These are phyloP conservation scores for Brachylomia viminalis DNA, from an alignment of 2,888 invertebrate species.

Conservation along the genomic window DNA sequence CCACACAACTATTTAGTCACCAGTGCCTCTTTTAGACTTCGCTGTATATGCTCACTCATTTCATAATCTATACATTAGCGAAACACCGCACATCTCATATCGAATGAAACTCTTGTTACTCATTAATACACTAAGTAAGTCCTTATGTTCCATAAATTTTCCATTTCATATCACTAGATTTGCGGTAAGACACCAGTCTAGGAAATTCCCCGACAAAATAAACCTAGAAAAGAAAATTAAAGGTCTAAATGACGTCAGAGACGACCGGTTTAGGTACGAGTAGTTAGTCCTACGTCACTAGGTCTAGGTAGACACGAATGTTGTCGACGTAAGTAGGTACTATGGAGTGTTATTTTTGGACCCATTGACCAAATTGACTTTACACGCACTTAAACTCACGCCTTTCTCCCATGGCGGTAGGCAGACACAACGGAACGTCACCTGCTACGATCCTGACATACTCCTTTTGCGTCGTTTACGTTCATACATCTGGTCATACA, in stretches of 20 bases:
- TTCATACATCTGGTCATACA: too few species aligned
- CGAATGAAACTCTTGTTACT: not conserved
- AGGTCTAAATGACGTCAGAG: not conserved
- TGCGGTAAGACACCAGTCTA: not conserved
- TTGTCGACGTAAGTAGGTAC: not conserved
- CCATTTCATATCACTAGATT: not conserved
- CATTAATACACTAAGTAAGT: not conserved
- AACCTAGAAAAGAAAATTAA: not conserved
- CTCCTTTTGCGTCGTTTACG: too few species aligned
- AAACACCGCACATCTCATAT: not conserved
- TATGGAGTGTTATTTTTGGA: not conserved
- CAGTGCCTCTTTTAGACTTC: not conserved
- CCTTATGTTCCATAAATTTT: not conserved
- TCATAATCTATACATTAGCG: not conserved
- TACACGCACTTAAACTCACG: too few species aligned
- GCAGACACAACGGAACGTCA: too few species aligned
- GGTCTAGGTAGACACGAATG: not conserved
- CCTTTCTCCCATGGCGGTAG: too few species aligned
- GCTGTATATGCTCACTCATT: not conserved
- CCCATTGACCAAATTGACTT: not conserved
- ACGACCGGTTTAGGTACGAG: not conserved
- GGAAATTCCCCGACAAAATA: constrained; percentile 4
- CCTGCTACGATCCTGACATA: too few species aligned
- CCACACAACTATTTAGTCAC: not conserved
- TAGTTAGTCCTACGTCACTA: not conserved